Base-by-base conservation (phyloP, 1,140 invertebrate species). In the Bombyx mandarina region DNA sequence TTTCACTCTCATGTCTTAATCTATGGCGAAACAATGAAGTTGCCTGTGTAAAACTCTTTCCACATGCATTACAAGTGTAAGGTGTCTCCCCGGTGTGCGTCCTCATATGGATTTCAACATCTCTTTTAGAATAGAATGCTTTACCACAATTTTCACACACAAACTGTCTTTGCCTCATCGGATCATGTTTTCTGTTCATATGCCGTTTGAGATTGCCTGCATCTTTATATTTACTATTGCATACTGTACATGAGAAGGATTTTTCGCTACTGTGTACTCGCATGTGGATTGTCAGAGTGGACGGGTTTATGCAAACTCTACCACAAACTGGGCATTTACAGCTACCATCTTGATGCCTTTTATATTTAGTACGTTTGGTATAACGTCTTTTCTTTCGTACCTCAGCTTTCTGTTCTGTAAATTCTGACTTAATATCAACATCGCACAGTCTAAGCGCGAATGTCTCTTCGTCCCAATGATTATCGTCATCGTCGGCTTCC, bases 1-100 rank as follows among this genome's bases (percentile, higher is more conserved):
- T 89, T 63, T 93, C 93, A 6, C 95, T 95, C 6, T 92, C 94
- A 75, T 97, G 95, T 12, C 92, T 92, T 50, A 93, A 86, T 49
- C 91, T 89, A 70, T 96, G 95, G 43, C 73, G 58, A 4, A 75
- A 60, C 44, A 83, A 59, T 2, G 78, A 61, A 57, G 78, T 71
- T n/a, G 80, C 60, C 54, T 86, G 83, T 8, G 70, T 73, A 46
- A 86, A 88, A 43, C 63, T 72, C 8, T 66, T 60, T 2, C 69
- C 61, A 54, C 86, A 88, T 6, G 66, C 45, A 1, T 70, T 57
- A 60, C 83, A 88, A 7, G 66, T 56, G 60, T 82, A 80, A 4
- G 81, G 82, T 5, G 69, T 77, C 62, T 78, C 84, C n/a, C 73
- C 83, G 52, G 82, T 86, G 52, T 88, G 87, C 9, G 65, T 71